Base-by-base conservation (phyloP, 2,797 vertebrate species). In the Parotocinclus haroldoi region DNA sequence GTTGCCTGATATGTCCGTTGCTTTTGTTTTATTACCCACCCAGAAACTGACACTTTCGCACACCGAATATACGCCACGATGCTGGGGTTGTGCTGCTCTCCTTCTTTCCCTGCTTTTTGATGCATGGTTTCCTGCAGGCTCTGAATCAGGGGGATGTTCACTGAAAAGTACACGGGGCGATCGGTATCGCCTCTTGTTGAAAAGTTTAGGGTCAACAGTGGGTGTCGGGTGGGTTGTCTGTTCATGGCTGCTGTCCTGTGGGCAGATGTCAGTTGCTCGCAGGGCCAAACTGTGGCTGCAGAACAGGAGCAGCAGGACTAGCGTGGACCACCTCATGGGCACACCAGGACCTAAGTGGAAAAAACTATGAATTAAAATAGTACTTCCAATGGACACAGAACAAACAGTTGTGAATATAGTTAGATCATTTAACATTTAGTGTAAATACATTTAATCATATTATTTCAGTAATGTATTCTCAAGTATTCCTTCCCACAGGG, bases 1-100 rank as follows among this genome's bases (percentile, higher is more conserved):
- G 48, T 95, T 92, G 84, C 95, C 96, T 19, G 89, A 92, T 78
- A 99, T 98, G 89, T 99, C 97, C 1, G 92, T 96, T 71, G 96
- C 97, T 53, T 87, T 94, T 87, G 92, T 95, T 86, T 98, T 99
- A 82, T 99, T 94, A 55, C 92, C 94, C 63, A 98, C 95, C 97
- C 97, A 99, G 82, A 89, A 83, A 63, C 94, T 97, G 84, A 95
- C 69, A 7, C 96, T 99, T 73, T 99, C 95, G 10, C 97, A 99
- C 74, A 99, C 97, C 0, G 96, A 98, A 87, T 94, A 96, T 71
- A 96, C 90, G 0, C 96, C 96, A 0, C 92, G 88, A 82, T 94
- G 92, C 84, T 93, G 87, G 53, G 93, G 84, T 0, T 92, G 89
- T 54, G 87, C 90, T 0, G 88, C 73, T 0, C 82, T 81, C 72